Base-by-base conservation (phyloP, 1,140 invertebrate genomes). In the Euglossa dilemma region DNA sequence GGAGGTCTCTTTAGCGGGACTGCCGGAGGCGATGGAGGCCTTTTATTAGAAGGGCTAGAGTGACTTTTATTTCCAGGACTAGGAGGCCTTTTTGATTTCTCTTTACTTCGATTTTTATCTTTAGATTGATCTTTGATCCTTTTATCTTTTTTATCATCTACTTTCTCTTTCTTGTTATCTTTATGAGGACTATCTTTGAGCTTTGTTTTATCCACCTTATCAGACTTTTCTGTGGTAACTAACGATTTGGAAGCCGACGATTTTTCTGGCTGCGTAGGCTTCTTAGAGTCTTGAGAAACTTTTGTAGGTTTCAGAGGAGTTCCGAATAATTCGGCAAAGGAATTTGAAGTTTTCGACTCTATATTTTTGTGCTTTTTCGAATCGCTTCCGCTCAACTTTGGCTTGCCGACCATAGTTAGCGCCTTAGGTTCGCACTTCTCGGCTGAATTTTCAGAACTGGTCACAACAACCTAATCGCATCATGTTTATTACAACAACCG, bases 241-340 rank as follows among this genome's bases (percentile, higher is more conserved):
- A 84, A 52, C 14, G 76, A 80, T 64, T 93, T 93, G 70, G 86
- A 87, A 18, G 81, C 90, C 28, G 93, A 92, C 43, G 93, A 93
- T 87, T 88, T 94, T 85, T 95, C 96, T 77, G 89, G 86, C 7
- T 89, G 86, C 8, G 70, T 82, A 14, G 81, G 73, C 90, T 96
- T 96, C 43, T 95, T 95, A 77, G 80, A 92, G 57, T 97, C 96
- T 2, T 96, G 95, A 45, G 96, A 96, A 67, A 95, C 93, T 93
- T 96, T 97, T 6, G 91, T 84, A 80, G 95, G 95, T 90, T 97
- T 97, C 80, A 98, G 97, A 2, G 97, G 97, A 52, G 96, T 93
- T 1, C 97, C 97, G 94, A 98, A 98, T 70, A 98, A 93, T 84
- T 96, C 96, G 59, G 96, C 96, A 93, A 98, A 98, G 70, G 96